Evolutionary conservation across 2,113 vertebrate species (phyloP).

Genomic region (Oxyura jamaicensis): DNA sequence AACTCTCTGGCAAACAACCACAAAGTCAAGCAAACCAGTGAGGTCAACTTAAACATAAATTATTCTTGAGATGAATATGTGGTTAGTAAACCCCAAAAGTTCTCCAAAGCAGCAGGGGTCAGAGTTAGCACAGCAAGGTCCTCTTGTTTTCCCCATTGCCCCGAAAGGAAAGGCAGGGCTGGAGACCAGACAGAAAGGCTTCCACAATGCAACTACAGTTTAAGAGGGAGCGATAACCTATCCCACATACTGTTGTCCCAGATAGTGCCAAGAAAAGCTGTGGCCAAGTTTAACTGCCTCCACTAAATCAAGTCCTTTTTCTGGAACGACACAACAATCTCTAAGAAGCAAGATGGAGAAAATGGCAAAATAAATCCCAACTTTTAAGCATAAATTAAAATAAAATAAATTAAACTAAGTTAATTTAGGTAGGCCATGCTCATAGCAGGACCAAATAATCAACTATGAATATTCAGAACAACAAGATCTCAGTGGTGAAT

Average conservation of each 20-base stretch:
- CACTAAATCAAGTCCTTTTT: neutral
- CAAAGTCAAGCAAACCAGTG: neutral
- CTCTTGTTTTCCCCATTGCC: neutral
- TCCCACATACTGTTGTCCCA: too few relatives aligned
- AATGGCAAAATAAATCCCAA: neutral
- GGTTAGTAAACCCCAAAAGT: neutral
- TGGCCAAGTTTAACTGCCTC: neutral
- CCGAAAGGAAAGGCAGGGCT: neutral
- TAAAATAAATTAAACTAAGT: neutral
- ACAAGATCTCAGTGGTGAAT: neutral
- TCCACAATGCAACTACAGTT: accelerated
- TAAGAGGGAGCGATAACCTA: neutral
- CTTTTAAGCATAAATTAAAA: neutral
- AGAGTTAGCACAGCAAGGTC: neutral
- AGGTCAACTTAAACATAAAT: neutral
- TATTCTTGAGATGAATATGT: neutral
- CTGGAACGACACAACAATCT: neutral
- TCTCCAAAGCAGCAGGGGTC: neutral
- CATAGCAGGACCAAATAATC: neutral
- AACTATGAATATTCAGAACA: neutral
- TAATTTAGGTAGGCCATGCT: neutral
- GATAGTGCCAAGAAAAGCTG: neutral
- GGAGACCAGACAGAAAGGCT: neutral
- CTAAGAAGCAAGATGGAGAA: neutral
- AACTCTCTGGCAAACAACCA: neutral